Percentiles rank a stretch among this genome's conserved stretches.
phyloP scores from a whole-genome alignment of 2,797 vertebrate genomes.

The Mus spretus region DNA sequence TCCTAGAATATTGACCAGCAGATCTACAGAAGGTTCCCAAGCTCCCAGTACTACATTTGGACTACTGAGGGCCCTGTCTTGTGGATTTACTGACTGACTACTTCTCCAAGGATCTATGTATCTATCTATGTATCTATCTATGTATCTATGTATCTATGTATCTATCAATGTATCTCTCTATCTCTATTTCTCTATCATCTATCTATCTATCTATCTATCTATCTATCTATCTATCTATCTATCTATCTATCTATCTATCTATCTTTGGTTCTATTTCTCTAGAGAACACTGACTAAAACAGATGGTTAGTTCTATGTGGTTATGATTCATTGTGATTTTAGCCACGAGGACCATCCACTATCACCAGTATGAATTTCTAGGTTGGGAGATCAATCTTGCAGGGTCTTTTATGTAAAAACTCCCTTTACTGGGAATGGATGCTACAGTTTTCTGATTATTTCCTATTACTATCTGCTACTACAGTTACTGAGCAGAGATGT shows the following conservation, averaged over 20 bases:
- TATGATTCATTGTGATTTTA: rapidly evolving
- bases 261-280: not conserved
- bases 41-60: not conserved
- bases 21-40: not conserved
- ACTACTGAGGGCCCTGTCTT: not conserved
- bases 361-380: not conserved
- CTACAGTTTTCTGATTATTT: not conserved
- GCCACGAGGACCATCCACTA: rapidly evolving
- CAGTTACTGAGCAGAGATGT: not conserved
- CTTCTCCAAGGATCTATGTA: no score
- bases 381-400: not conserved
- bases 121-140: no score
- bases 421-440: not conserved
- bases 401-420: not conserved
- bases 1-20: not conserved
- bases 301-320: not conserved
- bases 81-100: not conserved
- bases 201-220: no score
- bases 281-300: not conserved
- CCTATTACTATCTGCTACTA: not conserved
- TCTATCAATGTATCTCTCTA: no score
- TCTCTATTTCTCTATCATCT: no score
- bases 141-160: no score
- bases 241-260: no score
- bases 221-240: no score